Evolutionary conservation across 2,888 invertebrate species (phyloP), one percentile per base, ranked within the genome.

Genomic region (Orchesella flavescens): DNA sequence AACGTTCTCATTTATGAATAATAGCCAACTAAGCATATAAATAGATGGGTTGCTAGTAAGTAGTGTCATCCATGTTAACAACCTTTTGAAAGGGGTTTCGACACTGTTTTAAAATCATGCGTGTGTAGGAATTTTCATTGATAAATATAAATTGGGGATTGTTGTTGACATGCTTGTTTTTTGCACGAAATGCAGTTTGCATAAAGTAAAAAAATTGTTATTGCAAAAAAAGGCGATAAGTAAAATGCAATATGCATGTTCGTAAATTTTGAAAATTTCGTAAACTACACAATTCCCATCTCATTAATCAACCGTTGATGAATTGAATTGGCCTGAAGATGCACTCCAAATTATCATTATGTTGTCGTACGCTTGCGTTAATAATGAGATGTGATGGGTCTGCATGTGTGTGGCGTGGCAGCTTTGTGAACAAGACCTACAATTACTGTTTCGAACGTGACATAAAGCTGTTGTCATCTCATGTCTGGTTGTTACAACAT

Each of bases 301-400:
- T 17, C 17, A 66, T 44, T 66, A 66, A 43, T 63, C 63, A 63
- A 66, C 1, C 2, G 3, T 61, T 61, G 24, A 61, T 61, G 66
- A 66, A 44, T 66, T 66, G 66, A 66, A 43, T 44, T 63, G 34
- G 63, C 34, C 63, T 63, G 1, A 63, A 63, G 66, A 44, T 66
- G 66, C 66, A 66, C 43, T 44, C 43, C n/a, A 43, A 66, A 15
- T 44, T 44, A 19, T 57, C 19, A 19, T 19, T 15, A 57, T 13
- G 19, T 57, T 19, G 34, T 34, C 34, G 34, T 7, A 34, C 7
- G 34, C 34, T 34, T 34, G n/a, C 34, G 34, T 4, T 53, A 53
- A 3, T 53, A 53, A 53, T 53, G 53, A 34, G 34, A 4, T 34
- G 34, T 34, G 34, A 34, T 7, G 34, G 2, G 34, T 34, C 34